Evolutionary conservation across 2,113 vertebrate genomes (phyloP).

Genomic region (Malaclemys terrapin): DNA sequence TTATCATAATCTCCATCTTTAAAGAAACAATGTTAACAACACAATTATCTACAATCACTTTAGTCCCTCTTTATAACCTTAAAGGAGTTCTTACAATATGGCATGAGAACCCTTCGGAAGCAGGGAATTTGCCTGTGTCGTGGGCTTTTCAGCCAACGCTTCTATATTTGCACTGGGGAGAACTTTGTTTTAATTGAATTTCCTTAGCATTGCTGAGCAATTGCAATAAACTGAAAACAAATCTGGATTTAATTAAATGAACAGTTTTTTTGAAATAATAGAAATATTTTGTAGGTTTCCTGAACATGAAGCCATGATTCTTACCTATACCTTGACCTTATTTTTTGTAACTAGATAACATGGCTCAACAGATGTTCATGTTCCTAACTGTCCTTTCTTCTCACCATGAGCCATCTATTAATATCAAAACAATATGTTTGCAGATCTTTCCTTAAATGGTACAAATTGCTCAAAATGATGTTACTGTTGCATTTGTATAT

Average conservation of each 20-base stretch:
- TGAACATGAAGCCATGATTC: background rate
- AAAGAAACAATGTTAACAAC: conserved; percentile 12
- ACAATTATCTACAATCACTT: background rate
- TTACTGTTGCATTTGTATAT: background rate
- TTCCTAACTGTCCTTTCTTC: background rate
- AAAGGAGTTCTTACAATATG: background rate
- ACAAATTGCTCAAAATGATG: background rate
- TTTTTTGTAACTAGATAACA: background rate
- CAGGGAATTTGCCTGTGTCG: background rate
- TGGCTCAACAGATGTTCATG: background rate
- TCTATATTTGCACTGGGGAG: background rate
- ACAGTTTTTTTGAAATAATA: background rate
- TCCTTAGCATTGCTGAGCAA: background rate
- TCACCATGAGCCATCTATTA: background rate
- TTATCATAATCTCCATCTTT: background rate
- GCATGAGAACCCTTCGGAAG: background rate
- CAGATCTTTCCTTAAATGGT: background rate
- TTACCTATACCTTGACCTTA: background rate
- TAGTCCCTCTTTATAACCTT: background rate
- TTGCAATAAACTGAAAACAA: background rate
- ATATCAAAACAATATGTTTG: background rate
- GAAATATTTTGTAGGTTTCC: background rate
- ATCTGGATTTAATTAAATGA: conserved; percentile 9
- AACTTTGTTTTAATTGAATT: conserved; percentile 8
- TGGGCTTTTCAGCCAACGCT: background rate